Evolutionary conservation across 1,140 invertebrate species (phyloP).

Genomic region (Chrysomallon squamiferum): DNA sequence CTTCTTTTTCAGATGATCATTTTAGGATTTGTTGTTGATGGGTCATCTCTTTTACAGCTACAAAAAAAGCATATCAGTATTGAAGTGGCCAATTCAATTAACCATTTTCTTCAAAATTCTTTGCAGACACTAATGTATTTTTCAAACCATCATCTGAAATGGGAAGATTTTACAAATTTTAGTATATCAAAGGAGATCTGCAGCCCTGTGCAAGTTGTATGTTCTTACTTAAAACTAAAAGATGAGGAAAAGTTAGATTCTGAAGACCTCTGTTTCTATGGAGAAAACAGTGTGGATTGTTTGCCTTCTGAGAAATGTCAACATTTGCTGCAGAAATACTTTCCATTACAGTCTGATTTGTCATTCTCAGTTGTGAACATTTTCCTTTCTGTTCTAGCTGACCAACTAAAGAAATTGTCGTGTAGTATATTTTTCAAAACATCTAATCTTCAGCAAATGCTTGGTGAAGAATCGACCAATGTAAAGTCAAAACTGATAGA

Average conservation of each 20-base stretch:
- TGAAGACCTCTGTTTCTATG: not conserved
- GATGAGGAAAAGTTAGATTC: not conserved
- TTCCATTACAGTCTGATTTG: conserved; percentile 5
- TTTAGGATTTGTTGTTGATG: not conserved
- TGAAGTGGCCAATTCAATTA: conserved; percentile 1
- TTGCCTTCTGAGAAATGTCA: not conserved
- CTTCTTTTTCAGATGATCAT: conserved; percentile 2
- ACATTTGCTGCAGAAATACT: not conserved
- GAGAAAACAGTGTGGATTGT: not conserved
- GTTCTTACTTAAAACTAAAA: not conserved
- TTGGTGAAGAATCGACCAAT: not conserved
- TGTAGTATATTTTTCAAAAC: conserved; percentile 6
- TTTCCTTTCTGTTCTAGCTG: not conserved
- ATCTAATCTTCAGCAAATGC: not conserved
- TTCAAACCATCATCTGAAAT: not conserved
- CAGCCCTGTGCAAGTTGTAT: conserved; percentile 3
- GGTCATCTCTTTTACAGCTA: not conserved
- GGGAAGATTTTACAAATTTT: not conserved
- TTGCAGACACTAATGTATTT: not conserved
- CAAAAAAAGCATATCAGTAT: not conserved
- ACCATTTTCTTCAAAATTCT: not conserved
- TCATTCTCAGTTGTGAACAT: conserved; percentile 13
- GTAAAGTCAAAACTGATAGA: conserved; percentile 1
- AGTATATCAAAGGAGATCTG: not conserved
- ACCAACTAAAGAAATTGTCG: conserved; percentile 8